Base-by-base conservation (phyloP, 2,888 invertebrate species). In the Machimus atricapillus region DNA sequence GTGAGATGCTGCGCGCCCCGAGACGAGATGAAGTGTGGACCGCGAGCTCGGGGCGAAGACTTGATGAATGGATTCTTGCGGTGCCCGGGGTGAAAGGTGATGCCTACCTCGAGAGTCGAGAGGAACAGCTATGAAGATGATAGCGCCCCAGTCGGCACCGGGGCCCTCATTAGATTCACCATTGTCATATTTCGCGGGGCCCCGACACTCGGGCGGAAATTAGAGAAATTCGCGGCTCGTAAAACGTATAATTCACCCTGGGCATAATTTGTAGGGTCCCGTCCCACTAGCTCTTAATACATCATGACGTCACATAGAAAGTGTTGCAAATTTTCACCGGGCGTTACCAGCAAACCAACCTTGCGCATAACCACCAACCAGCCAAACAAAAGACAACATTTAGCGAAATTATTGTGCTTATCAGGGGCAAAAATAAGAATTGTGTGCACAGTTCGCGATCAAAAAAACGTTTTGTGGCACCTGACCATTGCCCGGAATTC, bases 21-120 rank as follows among this genome's bases (percentile, higher is more conserved):
- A 34, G 34, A 76, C 37, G 37, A 31, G 37, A 34, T 37, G 34
- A 37, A 76, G 76, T 76, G 76, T 76, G 76, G 34, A 76, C 34
- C 37, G 76, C 37, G 76, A 76, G 19, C 34, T 14, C 4, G 7
- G 76, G 7, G 76, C 66, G 66, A 66, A 66, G n/a, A 34, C 37
- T 34, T 76, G 76, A 76, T 76, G 76, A 76, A 76, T 76, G 76
- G 37, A 76, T 76, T 34, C 34, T 34, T 76, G 76, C 76, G 76
- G 76, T 76, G 76, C 31, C 12, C 76, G 76, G 34, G 76, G 34
- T 76, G 76, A 76, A 76, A 76, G 76, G 76, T 76, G 76, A 76
- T 37, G 37, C n/a, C 76, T 76, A n/a, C n/a, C n/a, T 76, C 76
- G 31, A 37, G 4, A n/a, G n/a, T n/a, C n/a, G n/a, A 66, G 66